A percentile compares a stretch with the other conserved stretches of the same genome.
phyloP scores from a whole-genome alignment of 2,797 vertebrate genomes.

The Acanthurus lineatus region DNA sequence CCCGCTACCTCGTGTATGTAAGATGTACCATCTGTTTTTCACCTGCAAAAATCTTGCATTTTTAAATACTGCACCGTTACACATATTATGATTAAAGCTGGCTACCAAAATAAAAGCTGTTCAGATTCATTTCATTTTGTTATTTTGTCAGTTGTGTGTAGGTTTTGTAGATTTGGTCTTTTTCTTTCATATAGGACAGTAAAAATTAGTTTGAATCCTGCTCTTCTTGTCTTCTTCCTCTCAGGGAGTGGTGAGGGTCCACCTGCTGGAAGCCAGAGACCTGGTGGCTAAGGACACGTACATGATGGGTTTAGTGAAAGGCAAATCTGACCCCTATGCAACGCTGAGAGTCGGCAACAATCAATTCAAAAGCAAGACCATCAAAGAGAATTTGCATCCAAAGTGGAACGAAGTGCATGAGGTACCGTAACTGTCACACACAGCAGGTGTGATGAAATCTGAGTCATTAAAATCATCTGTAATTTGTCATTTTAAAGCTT shows the following conservation, averaged over 20 bases:
- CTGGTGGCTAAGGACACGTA: conserved; percentile 92
- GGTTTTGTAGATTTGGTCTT: too few relatives aligned
- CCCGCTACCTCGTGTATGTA: conserved; percentile 92
- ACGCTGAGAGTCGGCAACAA: conserved; percentile 88
- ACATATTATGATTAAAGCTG: not conserved
- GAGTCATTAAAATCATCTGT: too few relatives aligned
- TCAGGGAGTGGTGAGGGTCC: conserved; percentile 93
- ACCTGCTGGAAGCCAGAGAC: conserved; percentile 90
- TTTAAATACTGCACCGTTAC: not conserved
- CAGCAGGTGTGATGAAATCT: too few relatives aligned
- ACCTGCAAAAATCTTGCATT: not conserved
- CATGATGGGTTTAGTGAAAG: conserved; percentile 91
- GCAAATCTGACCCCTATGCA: conserved; percentile 96
- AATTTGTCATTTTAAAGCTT: not conserved
- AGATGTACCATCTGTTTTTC: conserved; percentile 1
- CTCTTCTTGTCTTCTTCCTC: conserved; percentile 9
- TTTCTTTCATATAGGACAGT: too few relatives aligned
- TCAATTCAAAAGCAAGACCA: conserved; percentile 88
- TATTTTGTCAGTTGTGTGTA: not conserved
- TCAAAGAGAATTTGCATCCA: conserved; percentile 91
- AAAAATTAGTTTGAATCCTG: not conserved
- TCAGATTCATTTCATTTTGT: not conserved
- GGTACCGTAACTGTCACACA: conserved; percentile 79
- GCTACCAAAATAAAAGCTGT: not conserved
- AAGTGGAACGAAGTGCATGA: conserved; percentile 94